Percentiles rank a stretch among this genome's conserved stretches.
These are phyloP conservation scores for Phalacrocorax carbo DNA, from an alignment of 2,113 vertebrate genomes.

Conservation along the genomic window DNA sequence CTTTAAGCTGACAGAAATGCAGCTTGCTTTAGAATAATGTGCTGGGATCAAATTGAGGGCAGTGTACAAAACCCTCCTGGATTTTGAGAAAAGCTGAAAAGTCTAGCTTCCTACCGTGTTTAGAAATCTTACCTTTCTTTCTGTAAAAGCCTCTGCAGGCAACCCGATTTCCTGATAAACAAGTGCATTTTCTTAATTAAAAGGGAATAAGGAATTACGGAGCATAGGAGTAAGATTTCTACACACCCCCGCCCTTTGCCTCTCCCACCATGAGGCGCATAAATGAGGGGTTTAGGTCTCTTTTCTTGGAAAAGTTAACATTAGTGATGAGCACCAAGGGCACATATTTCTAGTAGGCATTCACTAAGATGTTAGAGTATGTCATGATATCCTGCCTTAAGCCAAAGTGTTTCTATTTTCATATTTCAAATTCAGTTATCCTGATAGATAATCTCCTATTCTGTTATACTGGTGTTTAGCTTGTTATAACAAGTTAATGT, in stretches of 20 bases:
- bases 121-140: background rate
- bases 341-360: background rate
- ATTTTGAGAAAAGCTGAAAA: background rate
- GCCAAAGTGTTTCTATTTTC: background rate
- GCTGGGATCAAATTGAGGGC: background rate
- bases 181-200: background rate
- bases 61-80: no score
- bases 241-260: fast-evolving
- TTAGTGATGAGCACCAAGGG: background rate
- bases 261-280: background rate
- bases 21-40: background rate
- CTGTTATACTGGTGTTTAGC: background rate
- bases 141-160: background rate
- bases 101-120: background rate
- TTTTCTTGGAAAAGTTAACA: background rate
- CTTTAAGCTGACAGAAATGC: background rate
- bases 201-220: background rate
- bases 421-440: background rate
- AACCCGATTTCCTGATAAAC: background rate
- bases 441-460: background rate
- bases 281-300: background rate
- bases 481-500: background rate
- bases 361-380: background rate
- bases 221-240: background rate
- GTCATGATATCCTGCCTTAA: background rate